Base-by-base conservation (phyloP, 2,888 invertebrate species). In the Anthophora plumipes region DNA sequence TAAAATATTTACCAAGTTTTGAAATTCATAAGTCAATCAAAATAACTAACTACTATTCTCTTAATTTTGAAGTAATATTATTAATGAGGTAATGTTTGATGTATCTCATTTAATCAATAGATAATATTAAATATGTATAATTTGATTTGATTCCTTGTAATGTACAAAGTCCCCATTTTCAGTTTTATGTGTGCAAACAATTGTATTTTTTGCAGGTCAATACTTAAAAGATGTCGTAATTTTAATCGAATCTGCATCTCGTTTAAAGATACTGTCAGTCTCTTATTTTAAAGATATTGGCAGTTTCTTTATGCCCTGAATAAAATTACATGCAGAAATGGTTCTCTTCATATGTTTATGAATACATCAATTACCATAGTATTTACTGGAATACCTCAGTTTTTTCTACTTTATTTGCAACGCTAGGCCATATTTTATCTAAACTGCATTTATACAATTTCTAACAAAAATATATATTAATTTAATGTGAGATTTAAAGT, bases 261-360 rank as follows among this genome's bases (percentile, higher is more conserved):
- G 82, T 84, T 80, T 87, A 79, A 88, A 87, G 85, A 88, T 86
- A 90, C 87, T 88, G 88, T 91, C 91, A 91, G 91, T 91, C 91
- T 91, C 91, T 91, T 86, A 81, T 87, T 81, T 90, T 88, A 84
- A 88, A 90, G 88, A 88, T 89, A 90, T 89, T 89, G 91, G 91
- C 91, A 91, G 90, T 90, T 90, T 89, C 82, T 86, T 87, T 87
- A 85, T 85, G 86, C 85, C 88, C 88, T 85, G 88, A 87, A 88
- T 89, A 77, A 85, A 86, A 85, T 82, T 82, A 77, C 85, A 84
- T 81, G 83, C 83, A 77, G 75, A 84, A 82, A 75, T 80, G 71
- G 22, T 48, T 72, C 63, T 72, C 31, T 39, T 59, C 46, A 41
- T 17, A 39, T 77, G 41, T 61, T 61, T 69, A 64, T 22, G 55